Evolutionary conservation across 1,140 invertebrate species (phyloP), one percentile per base, ranked within the genome.

Genomic region (Choristoneura fumiferana): DNA sequence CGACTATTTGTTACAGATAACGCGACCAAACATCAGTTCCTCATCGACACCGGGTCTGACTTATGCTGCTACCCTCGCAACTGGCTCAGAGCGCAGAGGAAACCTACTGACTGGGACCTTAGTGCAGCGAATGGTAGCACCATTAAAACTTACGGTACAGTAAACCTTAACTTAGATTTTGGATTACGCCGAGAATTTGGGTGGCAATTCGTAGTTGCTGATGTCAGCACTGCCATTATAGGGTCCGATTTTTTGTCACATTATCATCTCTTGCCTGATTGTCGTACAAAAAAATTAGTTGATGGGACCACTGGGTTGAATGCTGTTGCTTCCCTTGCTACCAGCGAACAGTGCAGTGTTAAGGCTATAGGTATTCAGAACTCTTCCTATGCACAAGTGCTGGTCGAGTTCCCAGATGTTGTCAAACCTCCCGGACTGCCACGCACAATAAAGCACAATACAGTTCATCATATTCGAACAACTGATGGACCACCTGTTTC

Each of bases 151-250:
- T 73, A 65, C 43, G 72, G 69, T 1, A 57, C 10, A 1, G 10
- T 60, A 0, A 17, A 54, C 4, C 13, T 73, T 0, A 29, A 52
- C 0, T 29, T 73, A 3, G 58, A 75, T 49, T 38, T 75, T 0
- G 62, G 60, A 0, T 29, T 77, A 0, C 58, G 67, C 0, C 57
- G 72, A n/a, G 49, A 60, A n/a, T 67, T 69, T 13, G 14, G 13
- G 0, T 78, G 69, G 83, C 37, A 49, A 4, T 85, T 86, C 38
- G 38, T 78, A 0, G 57, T 87, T 1, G 81, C 76, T 6, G 70
- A 78, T 37, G 72, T 78, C 0, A 15, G 33, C 0, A 68, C 63
- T 34, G 60, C 83, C 0, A 80, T 81, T 1, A 75, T 84, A 1
- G 82, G 75, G 13, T 69, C 77, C 2, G 79, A 83, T 52, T 76